Base-by-base conservation (phyloP, 2,797 vertebrate species). In the Chromis chromis region DNA sequence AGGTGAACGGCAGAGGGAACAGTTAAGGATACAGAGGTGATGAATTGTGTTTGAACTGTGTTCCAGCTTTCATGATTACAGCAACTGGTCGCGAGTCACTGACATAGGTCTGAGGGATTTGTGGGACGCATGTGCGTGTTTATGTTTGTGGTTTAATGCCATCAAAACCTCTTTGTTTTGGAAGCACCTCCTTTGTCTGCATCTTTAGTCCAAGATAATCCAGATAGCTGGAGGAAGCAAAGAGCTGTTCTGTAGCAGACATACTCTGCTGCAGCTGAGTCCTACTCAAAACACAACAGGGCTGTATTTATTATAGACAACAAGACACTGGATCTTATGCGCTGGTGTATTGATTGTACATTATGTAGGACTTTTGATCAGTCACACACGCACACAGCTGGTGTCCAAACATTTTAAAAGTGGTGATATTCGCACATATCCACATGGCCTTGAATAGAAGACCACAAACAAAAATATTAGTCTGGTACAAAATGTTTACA, bases 381-480 rank as follows among this genome's bases (percentile, higher is more conserved):
- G 31, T 70, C 61, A 59, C 24, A 56, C 14, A 42, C 10, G 3
- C 63, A 64, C 28, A 54, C 25, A 63, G 53, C 21, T 67, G 40
- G 27, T 19, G 52, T 39, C 42, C 49, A 71, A 62, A 79, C 62
- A 63, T 59, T 36, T 48, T 46, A 33, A 44, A 83, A 74, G 53
- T 31, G 13, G 53, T 52, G 31, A 72, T 57, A 66, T 82, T 73
- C 53, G 65, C 66, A 65, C 72, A 73, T 55, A 79, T 84, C 65
- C 59, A 64, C n/a, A 48, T 65, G 49, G 3, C 49, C 50, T 69
- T 74, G 63, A 85, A 85, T 40, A 69, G 66, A 46, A 78, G 82
- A 79, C 53, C 60, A 39, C 76, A 77, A 83, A 81, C 74, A 81
- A 77, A 82, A 86, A 88, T 74, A 86, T 87, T 70, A 73, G 71